These are phyloP conservation scores for Neodiprion virginianus DNA, from an alignment of 1,140 invertebrate genomes.

Conservation along the genomic window DNA sequence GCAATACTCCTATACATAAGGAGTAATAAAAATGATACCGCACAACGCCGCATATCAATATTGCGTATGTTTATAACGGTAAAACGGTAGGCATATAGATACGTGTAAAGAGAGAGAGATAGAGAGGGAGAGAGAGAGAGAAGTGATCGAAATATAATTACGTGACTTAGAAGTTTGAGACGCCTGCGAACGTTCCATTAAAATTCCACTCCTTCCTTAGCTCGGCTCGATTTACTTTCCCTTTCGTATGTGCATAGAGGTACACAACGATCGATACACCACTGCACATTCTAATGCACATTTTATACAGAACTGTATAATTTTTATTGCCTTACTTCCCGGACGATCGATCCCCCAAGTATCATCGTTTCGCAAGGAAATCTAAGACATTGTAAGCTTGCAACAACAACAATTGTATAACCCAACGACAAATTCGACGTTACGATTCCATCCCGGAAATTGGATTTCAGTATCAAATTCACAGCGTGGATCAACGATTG, in stretches of 20 bases:
- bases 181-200: not conserved
- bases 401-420: not conserved
- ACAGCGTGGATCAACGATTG: too few species aligned
- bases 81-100: not conserved
- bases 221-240: slow-evolving; percentile 3
- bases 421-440: too few species aligned
- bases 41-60: too few species aligned
- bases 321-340: not conserved
- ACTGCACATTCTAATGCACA: not conserved
- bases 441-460: too few species aligned
- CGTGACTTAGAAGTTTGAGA: not conserved
- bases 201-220: not conserved
- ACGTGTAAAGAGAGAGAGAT: too few species aligned
- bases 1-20: too few species aligned
- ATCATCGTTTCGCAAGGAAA: not conserved
- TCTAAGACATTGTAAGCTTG: not conserved
- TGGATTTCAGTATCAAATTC: too few species aligned
- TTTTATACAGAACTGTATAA: not conserved
- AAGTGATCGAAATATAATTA: slow-evolving; percentile 1
- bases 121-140: too few species aligned
- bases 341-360: not conserved
- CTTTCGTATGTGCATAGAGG: not conserved
- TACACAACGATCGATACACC: not conserved
- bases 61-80: not conserved
- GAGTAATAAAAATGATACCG: too few species aligned